Conservation (phyloP, 1,140 invertebrate genomes). For the Glossosoma conforme region DNA sequence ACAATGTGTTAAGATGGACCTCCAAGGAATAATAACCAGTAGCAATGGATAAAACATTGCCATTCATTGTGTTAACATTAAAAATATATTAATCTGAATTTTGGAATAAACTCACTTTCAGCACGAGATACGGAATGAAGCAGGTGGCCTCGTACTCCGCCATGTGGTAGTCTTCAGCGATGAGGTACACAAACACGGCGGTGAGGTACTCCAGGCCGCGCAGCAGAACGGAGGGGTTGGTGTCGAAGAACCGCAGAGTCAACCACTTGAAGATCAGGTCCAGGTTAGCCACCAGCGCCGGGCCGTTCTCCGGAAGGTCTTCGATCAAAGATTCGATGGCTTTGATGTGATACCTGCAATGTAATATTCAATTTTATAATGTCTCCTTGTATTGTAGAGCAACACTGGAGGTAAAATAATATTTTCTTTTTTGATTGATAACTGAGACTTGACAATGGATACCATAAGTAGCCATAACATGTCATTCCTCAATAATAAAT, state of each 20-base stretch:
- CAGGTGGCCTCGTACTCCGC: conserved; percentile 86
- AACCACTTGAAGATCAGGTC: conserved; percentile 97
- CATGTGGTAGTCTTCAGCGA: conserved; percentile 78
- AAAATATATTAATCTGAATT: no score
- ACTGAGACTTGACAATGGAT: no score
- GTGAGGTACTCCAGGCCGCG: conserved; percentile 91
- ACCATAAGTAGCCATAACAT: no score
- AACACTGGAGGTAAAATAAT: no score
- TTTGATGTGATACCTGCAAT: conserved; percentile 83
- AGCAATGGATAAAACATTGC: no score
- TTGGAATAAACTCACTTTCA: conserved; percentile 62
- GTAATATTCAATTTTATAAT: no score
- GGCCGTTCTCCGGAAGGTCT: conserved; percentile 70
- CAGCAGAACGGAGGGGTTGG: conserved; percentile 93
- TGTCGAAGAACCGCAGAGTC: conserved; percentile 94
- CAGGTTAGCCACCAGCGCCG: conserved; percentile 82
- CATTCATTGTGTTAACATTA: no score
- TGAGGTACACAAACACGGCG: conserved; percentile 74
- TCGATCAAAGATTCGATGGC: conserved; percentile 87
- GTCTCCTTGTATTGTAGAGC: no score
- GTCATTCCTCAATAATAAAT: no score
- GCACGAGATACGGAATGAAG: conserved; percentile 90
- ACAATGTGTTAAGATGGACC: no score
- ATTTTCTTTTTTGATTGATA: no score
- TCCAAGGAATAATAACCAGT: no score